Conservation (phyloP, 2,797 vertebrate species). For the Meda fulgida region DNA sequence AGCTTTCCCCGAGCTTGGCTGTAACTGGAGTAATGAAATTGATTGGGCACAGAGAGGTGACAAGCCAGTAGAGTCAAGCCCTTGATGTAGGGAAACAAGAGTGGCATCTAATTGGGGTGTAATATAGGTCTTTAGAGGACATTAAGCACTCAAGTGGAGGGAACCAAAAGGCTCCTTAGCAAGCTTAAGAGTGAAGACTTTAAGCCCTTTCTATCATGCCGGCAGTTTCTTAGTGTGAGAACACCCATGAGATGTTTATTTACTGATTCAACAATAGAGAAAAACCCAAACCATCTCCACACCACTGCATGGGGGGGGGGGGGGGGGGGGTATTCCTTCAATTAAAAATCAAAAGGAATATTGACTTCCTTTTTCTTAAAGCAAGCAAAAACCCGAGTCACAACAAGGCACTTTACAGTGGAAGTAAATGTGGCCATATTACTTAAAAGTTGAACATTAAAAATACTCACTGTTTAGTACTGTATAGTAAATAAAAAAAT, state of each 20-base stretch:
- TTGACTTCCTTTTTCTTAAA: not conserved
- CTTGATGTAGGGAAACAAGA: constrained; percentile 90
- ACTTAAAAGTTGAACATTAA: not conserved
- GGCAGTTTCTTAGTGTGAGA: constrained; percentile 10
- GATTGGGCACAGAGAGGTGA: constrained; percentile 86
- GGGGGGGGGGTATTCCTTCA: not conserved
- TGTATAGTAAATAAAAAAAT: too few species aligned
- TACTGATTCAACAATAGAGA: not conserved
- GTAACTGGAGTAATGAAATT: constrained; percentile 91
- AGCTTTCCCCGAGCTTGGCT: constrained; percentile 80
- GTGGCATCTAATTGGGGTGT: constrained; percentile 89
- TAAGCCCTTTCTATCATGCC: constrained; percentile 18
- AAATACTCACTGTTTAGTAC: too few species aligned
- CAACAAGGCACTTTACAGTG: not conserved
- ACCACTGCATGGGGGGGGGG: not conserved
- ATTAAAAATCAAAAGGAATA: not conserved
- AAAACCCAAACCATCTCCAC: not conserved
- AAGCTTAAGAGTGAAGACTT: constrained; percentile 59
- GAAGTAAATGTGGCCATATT: not conserved
- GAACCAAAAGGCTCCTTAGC: constrained; percentile 72
- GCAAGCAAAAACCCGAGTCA: not conserved
- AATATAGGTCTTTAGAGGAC: constrained; percentile 89
- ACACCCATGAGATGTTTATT: constrained; percentile 17
- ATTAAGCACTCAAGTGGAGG: constrained; percentile 81
- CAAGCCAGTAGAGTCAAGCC: constrained; percentile 88